Evolutionary conservation across 1,140 invertebrate genomes (phyloP).

Genomic region (Druon quercuslanigerum): DNA sequence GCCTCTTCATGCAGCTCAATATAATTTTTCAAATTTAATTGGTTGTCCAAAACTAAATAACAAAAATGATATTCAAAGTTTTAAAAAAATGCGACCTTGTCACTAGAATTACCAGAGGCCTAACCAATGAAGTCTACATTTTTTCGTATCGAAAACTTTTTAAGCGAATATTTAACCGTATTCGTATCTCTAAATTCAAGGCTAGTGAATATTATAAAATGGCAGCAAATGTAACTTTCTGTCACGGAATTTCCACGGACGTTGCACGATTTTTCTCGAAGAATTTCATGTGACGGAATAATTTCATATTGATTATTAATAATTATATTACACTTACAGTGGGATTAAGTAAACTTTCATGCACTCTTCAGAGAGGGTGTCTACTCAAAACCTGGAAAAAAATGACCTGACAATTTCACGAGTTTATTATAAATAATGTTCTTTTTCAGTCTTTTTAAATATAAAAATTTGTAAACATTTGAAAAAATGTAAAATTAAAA

Average conservation of each 20-base stretch:
- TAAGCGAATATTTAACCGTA: not conserved
- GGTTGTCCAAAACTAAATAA: not conserved
- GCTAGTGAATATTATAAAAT: not conserved
- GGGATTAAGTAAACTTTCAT: conserved; percentile 8
- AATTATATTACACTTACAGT: conserved; percentile 9
- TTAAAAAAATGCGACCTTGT: not conserved
- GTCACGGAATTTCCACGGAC: not conserved
- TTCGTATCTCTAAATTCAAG: not conserved
- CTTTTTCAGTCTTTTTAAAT: too few relatives aligned
- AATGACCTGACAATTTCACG: too few relatives aligned
- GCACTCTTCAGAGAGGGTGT: not conserved
- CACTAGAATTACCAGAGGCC: too few relatives aligned
- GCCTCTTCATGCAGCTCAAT: not conserved
- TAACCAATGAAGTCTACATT: too few relatives aligned
- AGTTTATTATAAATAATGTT: too few relatives aligned
- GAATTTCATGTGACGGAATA: not conserved
- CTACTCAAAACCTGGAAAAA: too few relatives aligned
- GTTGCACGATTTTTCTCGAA: not conserved
- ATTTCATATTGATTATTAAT: not conserved
- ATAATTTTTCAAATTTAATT: not conserved
- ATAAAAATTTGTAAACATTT: too few relatives aligned
- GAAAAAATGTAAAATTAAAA: too few relatives aligned
- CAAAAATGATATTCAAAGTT: conserved; percentile 3
- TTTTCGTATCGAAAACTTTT: too few relatives aligned
- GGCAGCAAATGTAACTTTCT: conserved; percentile 3